These are phyloP conservation scores for Chondrilla cf. caribensis DNA, from an alignment of 37 sponge, comb jelly and placozoan species.

Conservation along the genomic window DNA sequence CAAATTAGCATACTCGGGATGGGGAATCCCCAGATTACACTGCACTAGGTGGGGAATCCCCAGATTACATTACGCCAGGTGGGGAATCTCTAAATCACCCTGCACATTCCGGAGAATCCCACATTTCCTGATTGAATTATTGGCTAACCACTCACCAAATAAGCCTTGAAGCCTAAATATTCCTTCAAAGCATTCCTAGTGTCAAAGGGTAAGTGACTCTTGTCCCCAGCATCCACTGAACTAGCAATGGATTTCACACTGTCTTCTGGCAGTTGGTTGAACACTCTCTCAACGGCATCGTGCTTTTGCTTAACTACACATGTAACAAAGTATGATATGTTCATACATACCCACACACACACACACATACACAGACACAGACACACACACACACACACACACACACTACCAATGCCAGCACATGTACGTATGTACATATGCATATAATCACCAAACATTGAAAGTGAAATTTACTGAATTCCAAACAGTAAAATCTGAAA, in stretches of 20 bases:
- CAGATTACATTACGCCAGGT: too few relatives aligned
- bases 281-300: slow-evolving; percentile 63
- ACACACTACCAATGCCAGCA: not conserved
- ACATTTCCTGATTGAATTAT: too few relatives aligned
- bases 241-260: not conserved
- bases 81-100: too few relatives aligned
- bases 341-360: not conserved
- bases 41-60: too few relatives aligned
- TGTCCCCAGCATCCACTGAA: not conserved
- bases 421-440: too few relatives aligned
- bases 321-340: too few relatives aligned
- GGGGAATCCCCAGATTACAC: too few relatives aligned
- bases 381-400: slow-evolving; percentile 32
- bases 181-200: slow-evolving; percentile 69
- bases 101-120: too few relatives aligned
- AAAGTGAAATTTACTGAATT: too few relatives aligned
- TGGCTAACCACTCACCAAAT: slow-evolving; percentile 58
- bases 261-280: slow-evolving; percentile 59
- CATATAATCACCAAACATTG: too few relatives aligned
- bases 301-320: slow-evolving; percentile 50
- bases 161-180: slow-evolving; percentile 78
- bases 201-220: slow-evolving; percentile 7
- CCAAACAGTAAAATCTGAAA: too few relatives aligned
- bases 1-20: too few relatives aligned
- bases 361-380: not conserved